Evolutionary conservation across 2,888 invertebrate species (phyloP), one percentile per base, ranked within the genome.

Genomic region (Apantesis nais): DNA sequence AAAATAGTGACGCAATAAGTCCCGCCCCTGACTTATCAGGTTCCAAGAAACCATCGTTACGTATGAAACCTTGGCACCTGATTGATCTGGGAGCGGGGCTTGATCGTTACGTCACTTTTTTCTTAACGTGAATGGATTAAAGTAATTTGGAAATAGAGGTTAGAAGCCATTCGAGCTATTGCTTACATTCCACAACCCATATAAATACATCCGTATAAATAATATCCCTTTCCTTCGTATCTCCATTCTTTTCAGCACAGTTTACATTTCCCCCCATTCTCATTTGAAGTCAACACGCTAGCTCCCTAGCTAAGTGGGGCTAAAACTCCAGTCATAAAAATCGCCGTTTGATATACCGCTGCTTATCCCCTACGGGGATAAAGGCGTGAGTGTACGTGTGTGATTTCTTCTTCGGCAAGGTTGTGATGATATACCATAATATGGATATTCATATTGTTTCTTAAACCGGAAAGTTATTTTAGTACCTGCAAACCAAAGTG

Each of bases 401-500:
- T 37, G 41, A 44, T n/a, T 48, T 34, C 12, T 65, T 34, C 34
- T 52, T 34, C 34, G 39, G 25, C 34, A 37, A 58, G 9, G n/a
- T 39, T 66, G 52, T 39, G 7, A 29, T 58, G 55, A 29, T 39
- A 34, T 16, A n/a, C 52, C 65, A 25, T 37, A n/a, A n/a, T n/a
- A 58, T 58, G 16, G 25, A 25, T 29, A 25, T 29, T 25, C 16
- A 16, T 52, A 37, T 29, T 37, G 22, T 58, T 39, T 41, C 34
- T 52, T 58, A 31, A 22, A 29, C 39, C 39, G 58, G 29, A 25
- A 41, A 2, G 16, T 25, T 14, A 39, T 52, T 41, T 41, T 14
- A 65, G 11, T 66, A 66, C 66, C 66, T 66, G 66, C 9, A 66
- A 66, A 16, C 58, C 22, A 39, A 66, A 66, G n/a, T 25, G 52